A percentile compares a stretch with the other conserved stretches of the same genome.
These are phyloP conservation scores for Gonioctena quinquepunctata DNA, from an alignment of 1,140 invertebrate genomes.

Conservation along the genomic window DNA sequence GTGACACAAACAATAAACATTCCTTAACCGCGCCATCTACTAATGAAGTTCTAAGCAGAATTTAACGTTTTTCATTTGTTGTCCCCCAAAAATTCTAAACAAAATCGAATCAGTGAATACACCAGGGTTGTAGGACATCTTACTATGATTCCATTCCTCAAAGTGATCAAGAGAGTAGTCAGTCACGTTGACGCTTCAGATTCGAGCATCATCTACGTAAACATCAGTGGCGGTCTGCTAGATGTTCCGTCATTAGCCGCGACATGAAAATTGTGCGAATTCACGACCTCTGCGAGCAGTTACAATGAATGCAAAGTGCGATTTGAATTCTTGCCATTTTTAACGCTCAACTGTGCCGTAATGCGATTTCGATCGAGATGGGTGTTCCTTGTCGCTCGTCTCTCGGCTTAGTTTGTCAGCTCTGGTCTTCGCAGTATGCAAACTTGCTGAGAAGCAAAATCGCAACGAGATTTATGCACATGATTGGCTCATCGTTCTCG, in stretches of 20 bases:
- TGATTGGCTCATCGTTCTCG: slow-evolving; percentile 28
- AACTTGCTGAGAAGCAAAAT: slow-evolving; percentile 27
- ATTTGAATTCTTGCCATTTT: slow-evolving; percentile 42
- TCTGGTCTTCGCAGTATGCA: slow-evolving; percentile 29
- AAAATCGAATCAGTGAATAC: no score
- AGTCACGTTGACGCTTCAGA: background rate
- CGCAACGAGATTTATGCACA: slow-evolving; percentile 27
- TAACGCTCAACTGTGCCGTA: slow-evolving; percentile 35
- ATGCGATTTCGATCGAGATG: slow-evolving; percentile 47
- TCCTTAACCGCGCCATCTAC: no score
- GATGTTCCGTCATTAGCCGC: slow-evolving; percentile 27
- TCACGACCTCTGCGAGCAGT: slow-evolving; percentile 30
- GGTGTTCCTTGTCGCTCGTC: slow-evolving; percentile 46
- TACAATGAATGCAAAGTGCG: slow-evolving; percentile 19
- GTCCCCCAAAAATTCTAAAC: no score
- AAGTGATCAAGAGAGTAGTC: no score
- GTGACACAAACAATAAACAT: no score
- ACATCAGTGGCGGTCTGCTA: background rate
- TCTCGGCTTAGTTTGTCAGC: slow-evolving; percentile 35
- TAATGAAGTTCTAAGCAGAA: no score
- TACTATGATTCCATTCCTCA: no score
- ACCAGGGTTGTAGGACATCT: no score
- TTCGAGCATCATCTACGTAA: slow-evolving; percentile 2
- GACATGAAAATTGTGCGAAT: slow-evolving; percentile 39
- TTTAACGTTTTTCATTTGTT: no score